phyloP scores from a whole-genome alignment of 1,140 invertebrate genomes.

The Drosophila mayri region DNA sequence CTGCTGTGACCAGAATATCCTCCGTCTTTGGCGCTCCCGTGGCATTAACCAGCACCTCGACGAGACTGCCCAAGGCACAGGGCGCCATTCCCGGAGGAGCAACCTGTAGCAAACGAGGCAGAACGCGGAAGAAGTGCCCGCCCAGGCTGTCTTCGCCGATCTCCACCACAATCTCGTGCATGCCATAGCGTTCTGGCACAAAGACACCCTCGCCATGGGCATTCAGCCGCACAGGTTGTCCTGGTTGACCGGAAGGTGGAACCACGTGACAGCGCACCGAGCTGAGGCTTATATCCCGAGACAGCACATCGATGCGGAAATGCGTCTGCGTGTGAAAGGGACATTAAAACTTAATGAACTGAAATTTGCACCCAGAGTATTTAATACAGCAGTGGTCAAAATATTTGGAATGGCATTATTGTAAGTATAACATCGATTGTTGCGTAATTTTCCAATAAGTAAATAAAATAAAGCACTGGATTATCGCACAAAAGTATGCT shows the following conservation, averaged over 20 bases:
- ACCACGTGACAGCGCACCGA: conserved; percentile 94
- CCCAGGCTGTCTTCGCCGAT: conserved; percentile 87
- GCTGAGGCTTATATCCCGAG: conserved; percentile 91
- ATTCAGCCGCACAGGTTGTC: conserved; percentile 88
- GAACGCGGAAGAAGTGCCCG: conserved; percentile 93
- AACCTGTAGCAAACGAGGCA: conserved; percentile 93
- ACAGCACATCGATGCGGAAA: conserved; percentile 92
- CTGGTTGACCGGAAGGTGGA: conserved; percentile 89
- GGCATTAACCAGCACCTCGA: conserved; percentile 97
- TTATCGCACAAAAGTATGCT: neutral
- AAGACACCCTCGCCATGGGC: conserved; percentile 92
- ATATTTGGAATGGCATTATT: neutral
- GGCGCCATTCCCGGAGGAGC: conserved; percentile 96
- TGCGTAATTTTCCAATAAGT: neutral
- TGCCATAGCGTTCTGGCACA: conserved; percentile 95
- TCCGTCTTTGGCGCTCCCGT: conserved; percentile 93
- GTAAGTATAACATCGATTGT: neutral
- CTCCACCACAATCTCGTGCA: conserved; percentile 92
- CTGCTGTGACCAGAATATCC: conserved; percentile 94
- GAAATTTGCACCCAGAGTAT: conserved; percentile 1
- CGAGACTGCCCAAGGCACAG: conserved; percentile 96
- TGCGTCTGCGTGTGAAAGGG: conserved; percentile 88
- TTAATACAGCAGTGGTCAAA: conserved; percentile 5
- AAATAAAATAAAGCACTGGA: neutral
- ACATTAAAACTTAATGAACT: conserved; percentile 66